These are phyloP conservation scores for Eremophila alpestris DNA, from an alignment of 2,797 vertebrate genomes.

Conservation along the genomic window DNA sequence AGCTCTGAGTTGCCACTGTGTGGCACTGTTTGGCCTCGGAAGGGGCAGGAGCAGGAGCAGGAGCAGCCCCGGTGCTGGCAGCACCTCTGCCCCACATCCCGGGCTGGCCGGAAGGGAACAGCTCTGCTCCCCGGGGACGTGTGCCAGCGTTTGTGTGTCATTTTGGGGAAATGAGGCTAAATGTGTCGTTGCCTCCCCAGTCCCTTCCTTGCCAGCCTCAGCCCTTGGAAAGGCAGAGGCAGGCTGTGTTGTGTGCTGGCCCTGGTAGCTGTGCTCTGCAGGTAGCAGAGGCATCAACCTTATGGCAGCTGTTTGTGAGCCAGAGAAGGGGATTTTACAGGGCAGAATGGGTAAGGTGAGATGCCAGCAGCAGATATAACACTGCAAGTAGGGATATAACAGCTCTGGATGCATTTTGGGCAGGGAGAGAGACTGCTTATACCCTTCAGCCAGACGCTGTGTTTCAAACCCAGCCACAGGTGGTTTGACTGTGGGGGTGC, in stretches of 20 bases:
- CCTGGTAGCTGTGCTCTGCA: neutral
- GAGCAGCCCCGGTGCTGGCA: neutral
- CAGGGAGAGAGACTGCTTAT: neutral
- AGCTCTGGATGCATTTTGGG: neutral
- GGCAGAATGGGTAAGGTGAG: neutral
- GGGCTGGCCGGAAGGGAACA: neutral
- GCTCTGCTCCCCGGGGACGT: constrained; percentile 12
- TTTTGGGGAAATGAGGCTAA: constrained; percentile 7
- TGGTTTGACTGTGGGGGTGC: neutral
- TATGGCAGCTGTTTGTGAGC: neutral
- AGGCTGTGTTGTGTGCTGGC: neutral
- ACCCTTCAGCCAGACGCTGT: neutral
- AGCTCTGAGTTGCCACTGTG: constrained; percentile 54
- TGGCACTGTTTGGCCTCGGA: constrained; percentile 72
- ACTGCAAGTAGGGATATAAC: fast-evolving
- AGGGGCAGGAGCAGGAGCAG: neutral
- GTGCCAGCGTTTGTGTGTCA: neutral
- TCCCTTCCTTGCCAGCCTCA: neutral
- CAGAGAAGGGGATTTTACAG: neutral
- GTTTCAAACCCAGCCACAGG: neutral
- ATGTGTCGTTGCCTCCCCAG: neutral
- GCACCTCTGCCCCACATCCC: constrained; percentile 39
- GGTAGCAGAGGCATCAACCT: neutral
- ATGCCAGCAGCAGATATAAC: neutral
- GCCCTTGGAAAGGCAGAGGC: neutral